Evolutionary conservation across 1,140 invertebrate genomes (phyloP).

Genomic region (Drosophila bocki): DNA sequence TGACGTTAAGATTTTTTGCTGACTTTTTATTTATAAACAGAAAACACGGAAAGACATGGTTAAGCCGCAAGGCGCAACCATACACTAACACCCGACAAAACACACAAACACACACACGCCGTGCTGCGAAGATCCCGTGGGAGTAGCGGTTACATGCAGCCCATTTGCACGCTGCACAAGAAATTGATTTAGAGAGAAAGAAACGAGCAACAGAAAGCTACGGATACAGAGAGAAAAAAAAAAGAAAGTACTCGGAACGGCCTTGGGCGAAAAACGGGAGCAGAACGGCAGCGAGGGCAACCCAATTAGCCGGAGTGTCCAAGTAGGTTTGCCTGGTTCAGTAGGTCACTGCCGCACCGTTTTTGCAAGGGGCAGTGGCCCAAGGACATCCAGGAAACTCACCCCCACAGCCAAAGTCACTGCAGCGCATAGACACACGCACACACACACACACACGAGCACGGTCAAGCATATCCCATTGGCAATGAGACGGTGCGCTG

Average conservation of each 20-base stretch:
- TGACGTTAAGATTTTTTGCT: constrained; percentile 37
- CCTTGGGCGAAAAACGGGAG: constrained; percentile 51
- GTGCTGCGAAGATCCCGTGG: constrained; percentile 13
- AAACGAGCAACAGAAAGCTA: constrained; percentile 33
- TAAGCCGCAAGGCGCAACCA: constrained; percentile 30
- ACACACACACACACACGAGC: constrained; percentile 7
- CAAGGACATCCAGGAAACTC: constrained; percentile 49
- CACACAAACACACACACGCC: constrained; percentile 7
- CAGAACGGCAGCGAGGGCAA: constrained; percentile 37
- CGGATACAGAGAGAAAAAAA: constrained; percentile 45
- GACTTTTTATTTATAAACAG: constrained; percentile 57
- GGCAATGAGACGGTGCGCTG: constrained; percentile 72
- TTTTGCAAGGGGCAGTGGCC: constrained; percentile 42
- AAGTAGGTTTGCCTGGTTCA: constrained; percentile 27
- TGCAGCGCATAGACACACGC: constrained; percentile 14
- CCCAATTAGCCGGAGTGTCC: constrained; percentile 49
- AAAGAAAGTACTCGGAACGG: constrained; percentile 71
- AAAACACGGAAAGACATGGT: constrained; percentile 47
- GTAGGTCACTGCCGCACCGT: constrained; percentile 58
- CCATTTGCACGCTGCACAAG: constrained; percentile 32
- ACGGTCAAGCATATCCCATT: constrained; percentile 21
- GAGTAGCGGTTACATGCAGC: constrained; percentile 36
- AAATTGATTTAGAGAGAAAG: constrained; percentile 60
- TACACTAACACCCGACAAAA: constrained; percentile 28
- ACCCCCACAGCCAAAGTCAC: constrained; percentile 13